Base-by-base conservation (phyloP, 2,797 vertebrate species). In the Muscicapa striata region DNA sequence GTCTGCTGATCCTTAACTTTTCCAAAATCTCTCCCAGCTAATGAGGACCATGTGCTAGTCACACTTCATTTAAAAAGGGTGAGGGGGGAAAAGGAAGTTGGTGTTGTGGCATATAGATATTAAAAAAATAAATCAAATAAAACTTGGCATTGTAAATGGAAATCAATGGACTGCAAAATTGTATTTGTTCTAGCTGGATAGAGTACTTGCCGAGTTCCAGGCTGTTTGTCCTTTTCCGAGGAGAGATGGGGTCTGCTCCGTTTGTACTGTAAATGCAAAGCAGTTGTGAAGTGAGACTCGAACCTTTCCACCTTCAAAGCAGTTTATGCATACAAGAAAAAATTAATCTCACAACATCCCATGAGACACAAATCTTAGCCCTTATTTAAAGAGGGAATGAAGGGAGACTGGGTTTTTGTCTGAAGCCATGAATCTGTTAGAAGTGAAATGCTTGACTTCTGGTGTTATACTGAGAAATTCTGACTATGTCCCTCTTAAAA, bases 101-200 rank as follows among this genome's bases (percentile, higher is more conserved):
- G 46, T 81, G 27, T 66, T 84, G 49, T 70, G 64, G 57, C 58
- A 82, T 8, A 3, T 23, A 87, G 87, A 80, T 87, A 87, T 77
- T 90, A 10, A 94, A 95, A 93, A 89, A 94, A 92, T 24, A 88
- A 89, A 92, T 93, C 24, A 95, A 88, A 86, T 70, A 91, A 93
- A 91, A 87, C 85, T 83, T 94, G 95, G 80, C 80, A 63, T 84
- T 84, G 34, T 94, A 87, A 95, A 90, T 90, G 72, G 75, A 96
- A 96, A 90, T 82, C 93, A 96, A 86, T 91, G 94, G 83, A 72
- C 83, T 96, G 92, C 84, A 95, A 95, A 95, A 94, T 4, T 91
- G 61, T 95, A 66, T 96, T 96, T 97, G 77, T 93, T 90, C 89
- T 95, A 94, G 77, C 34, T 82, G 64, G 70, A 32, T 72, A 83